These are phyloP conservation scores for Tuta absoluta DNA, from an alignment of 2,888 invertebrate species.

Conservation along the genomic window DNA sequence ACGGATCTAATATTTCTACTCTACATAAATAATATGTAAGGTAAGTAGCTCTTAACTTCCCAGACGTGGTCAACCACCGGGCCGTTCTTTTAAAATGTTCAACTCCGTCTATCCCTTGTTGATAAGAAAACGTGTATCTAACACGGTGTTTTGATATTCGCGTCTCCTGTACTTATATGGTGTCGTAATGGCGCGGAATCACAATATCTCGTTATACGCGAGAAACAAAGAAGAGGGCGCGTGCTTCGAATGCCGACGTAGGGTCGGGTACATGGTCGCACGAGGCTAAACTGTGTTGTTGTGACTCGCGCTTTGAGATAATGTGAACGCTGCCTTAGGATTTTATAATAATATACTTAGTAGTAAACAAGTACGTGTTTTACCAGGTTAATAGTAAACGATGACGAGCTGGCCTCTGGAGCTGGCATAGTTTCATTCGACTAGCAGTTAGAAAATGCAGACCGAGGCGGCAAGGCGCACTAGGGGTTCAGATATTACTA, in stretches of 20 bases:
- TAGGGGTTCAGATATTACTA: too few relatives aligned
- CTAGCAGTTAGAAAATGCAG: too few relatives aligned
- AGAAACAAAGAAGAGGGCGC: conserved; percentile 74
- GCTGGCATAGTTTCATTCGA: too few relatives aligned
- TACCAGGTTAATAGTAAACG: too few relatives aligned
- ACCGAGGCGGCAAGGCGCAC: too few relatives aligned
- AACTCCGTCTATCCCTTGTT: conserved; percentile 55
- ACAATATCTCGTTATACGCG: conserved; percentile 79
- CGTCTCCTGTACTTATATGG: conserved; percentile 61
- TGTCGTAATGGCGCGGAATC: conserved; percentile 74
- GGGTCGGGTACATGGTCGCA: background rate
- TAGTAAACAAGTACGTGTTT: too few relatives aligned
- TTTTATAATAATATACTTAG: background rate
- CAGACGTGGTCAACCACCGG: background rate
- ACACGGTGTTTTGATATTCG: conserved; percentile 75
- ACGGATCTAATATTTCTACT: too few relatives aligned
- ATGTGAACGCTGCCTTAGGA: background rate
- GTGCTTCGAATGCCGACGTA: conserved; percentile 63
- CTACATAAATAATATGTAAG: too few relatives aligned
- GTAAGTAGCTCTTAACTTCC: too few relatives aligned
- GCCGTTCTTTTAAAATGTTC: background rate
- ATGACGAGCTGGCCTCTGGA: too few relatives aligned
- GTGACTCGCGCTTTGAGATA: background rate
- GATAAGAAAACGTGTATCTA: conserved; percentile 79
- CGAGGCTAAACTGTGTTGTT: background rate